A percentile compares a stretch with the other conserved stretches of the same genome.
Conservation (phyloP, 2,113 vertebrate genomes). For the Pristiophorus japonicus region DNA sequence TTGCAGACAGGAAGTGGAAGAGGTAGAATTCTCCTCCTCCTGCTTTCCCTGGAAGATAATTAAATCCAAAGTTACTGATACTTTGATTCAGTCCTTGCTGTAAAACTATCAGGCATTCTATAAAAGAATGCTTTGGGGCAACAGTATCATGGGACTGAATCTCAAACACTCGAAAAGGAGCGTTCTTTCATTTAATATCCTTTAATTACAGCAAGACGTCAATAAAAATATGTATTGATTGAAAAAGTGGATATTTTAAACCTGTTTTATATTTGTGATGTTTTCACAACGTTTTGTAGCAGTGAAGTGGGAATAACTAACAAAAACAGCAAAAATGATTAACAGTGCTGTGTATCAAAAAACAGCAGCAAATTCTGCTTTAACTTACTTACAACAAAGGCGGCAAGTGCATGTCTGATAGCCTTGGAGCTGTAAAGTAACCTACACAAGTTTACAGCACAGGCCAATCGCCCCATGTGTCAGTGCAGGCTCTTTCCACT, state of each 20-base stretch:
- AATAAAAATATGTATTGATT: not conserved
- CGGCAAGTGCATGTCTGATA: not conserved
- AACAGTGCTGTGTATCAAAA: not conserved
- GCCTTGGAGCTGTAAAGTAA: not conserved
- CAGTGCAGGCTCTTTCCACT: not conserved
- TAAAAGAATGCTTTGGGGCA: not conserved
- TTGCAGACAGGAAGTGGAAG: not conserved
- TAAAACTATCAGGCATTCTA: not conserved
- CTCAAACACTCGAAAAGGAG: not conserved
- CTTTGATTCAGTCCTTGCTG: too few relatives aligned
- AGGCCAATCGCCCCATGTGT: not conserved
- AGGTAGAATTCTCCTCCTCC: not conserved
- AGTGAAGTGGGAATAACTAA: not conserved
- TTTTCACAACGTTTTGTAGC: not conserved
- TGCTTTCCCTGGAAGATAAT: not conserved
- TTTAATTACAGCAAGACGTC: not conserved
- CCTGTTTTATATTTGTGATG: not conserved
- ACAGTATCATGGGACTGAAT: not conserved
- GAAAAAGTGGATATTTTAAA: constrained; percentile 18
- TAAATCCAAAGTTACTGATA: not conserved
- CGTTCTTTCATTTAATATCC: not conserved
- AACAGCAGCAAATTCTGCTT: not conserved
- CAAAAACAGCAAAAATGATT: not conserved
- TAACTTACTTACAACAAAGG: not conserved
- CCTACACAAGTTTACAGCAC: not conserved